Conservation (phyloP, 1,140 invertebrate genomes). For the Apis mellifera region DNA sequence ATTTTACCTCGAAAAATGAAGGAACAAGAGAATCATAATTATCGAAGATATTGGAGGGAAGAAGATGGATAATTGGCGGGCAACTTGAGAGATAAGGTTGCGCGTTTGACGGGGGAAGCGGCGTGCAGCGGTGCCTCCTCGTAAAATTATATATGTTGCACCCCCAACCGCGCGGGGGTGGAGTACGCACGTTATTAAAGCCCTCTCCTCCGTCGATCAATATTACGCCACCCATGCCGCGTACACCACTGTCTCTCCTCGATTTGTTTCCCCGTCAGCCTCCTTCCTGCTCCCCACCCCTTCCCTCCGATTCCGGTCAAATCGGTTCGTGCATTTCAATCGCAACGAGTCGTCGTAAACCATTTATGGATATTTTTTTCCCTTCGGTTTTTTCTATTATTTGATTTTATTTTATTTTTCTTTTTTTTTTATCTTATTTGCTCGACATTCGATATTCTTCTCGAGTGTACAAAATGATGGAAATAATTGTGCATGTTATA, state of each 20-base stretch:
- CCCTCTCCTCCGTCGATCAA: slow-evolving; percentile 39
- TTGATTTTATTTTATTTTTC: too few species aligned
- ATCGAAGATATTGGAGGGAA: not conserved
- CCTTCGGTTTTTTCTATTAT: too few species aligned
- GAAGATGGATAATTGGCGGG: slow-evolving; percentile 15
- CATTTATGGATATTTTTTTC: too few species aligned
- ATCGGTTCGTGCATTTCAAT: not conserved
- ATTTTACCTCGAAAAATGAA: too few species aligned
- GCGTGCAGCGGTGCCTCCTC: slow-evolving; percentile 13
- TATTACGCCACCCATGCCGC: slow-evolving; percentile 31
- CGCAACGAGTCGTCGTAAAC: not conserved
- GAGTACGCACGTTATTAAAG: slow-evolving; percentile 23
- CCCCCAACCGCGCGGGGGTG: slow-evolving; percentile 23
- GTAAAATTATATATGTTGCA: slow-evolving; percentile 45
- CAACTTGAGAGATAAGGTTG: slow-evolving; percentile 14
- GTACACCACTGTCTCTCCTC: slow-evolving; percentile 26
- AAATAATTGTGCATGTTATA: too few species aligned
- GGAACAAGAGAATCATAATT: too few species aligned
- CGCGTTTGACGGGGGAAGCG: slow-evolving; percentile 43
- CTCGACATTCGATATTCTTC: too few species aligned
- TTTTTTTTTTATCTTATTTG: too few species aligned
- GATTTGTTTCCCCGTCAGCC: slow-evolving; percentile 41
- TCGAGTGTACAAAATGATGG: too few species aligned
- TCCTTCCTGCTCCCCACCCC: too few species aligned
- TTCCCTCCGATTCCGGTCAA: not conserved